phyloP scores from a whole-genome alignment of 53 echinoderm and acorn worm genomes.

The Temnopleurus reevesii region DNA sequence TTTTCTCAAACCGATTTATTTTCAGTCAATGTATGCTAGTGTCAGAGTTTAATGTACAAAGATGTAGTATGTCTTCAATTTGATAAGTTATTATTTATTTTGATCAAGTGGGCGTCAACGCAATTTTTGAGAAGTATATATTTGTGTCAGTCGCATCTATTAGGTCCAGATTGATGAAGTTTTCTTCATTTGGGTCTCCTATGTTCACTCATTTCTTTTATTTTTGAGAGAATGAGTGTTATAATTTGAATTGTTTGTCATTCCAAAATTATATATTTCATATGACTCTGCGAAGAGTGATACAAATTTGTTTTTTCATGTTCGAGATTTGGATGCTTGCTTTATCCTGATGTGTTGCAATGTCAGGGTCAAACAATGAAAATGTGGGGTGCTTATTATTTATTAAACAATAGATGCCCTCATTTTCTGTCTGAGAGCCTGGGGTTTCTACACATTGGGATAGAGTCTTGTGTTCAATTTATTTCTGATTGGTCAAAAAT shows the following conservation, averaged over 20 bases:
- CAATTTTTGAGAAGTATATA: slow-evolving; percentile 46
- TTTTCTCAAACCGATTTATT: slow-evolving; percentile 19
- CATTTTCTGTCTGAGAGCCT: too few relatives aligned
- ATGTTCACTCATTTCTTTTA: not conserved
- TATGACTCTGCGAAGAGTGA: not conserved
- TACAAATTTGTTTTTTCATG: not conserved
- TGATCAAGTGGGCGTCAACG: slow-evolving; percentile 17
- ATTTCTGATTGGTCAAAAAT: not conserved
- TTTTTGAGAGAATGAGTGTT: not conserved
- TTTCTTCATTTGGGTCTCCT: not conserved
- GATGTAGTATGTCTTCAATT: slow-evolving; percentile 40
- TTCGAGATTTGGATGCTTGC: not conserved
- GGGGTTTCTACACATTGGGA: too few relatives aligned
- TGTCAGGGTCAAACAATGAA: too few relatives aligned
- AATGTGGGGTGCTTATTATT: too few relatives aligned
- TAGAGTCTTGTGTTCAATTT: not conserved
- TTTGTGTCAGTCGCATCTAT: not conserved
- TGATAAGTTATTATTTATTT: slow-evolving; percentile 51
- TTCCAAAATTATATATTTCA: slow-evolving; percentile 46
- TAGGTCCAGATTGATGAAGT: not conserved
- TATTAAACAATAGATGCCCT: too few relatives aligned
- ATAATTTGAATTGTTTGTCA: slow-evolving; percentile 29
- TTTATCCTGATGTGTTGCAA: too few relatives aligned
- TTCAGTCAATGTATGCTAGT: slow-evolving; percentile 26
- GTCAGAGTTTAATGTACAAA: slow-evolving; percentile 49